Evolutionary conservation across 1,140 invertebrate species (phyloP), one percentile per base, ranked within the genome.

Genomic region (Linepithema humile): DNA sequence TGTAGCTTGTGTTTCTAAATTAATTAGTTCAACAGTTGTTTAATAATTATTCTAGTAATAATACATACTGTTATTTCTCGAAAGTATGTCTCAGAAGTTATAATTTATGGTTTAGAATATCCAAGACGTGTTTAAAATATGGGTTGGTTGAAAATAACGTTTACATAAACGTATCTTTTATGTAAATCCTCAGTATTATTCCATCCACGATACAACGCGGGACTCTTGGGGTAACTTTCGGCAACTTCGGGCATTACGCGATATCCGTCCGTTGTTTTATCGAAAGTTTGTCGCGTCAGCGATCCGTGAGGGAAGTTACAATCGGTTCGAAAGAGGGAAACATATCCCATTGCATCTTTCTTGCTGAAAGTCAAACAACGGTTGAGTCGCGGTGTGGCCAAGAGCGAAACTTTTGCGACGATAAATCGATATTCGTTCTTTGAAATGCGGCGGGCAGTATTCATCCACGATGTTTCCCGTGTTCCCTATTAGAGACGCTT

Each of bases 241-340:
- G 23, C 15, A 82, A 82, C 78, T 74, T 82, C 15, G 40, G 9
- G 55, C 67, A 82, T 82, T 74, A 74, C 43, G 69, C 53, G 69
- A 74, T 72, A 82, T 80, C 64, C 64, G 48, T 70, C 23, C 35
- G 50, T 69, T 80, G 75, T 80, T 80, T 80, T 80, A 69, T 70
- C 75, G 75, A 74, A 82, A 82, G 75, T 84, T 84, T 69, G 83
- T 80, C 74, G 83, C 75, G 73, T 82, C 73, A 60, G 74, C 75
- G 75, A 84, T 80, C 62, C 69, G 78, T 60, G 67, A 82, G 78
- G 26, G 77, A 80, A 59, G 83, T 80, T 80, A 80, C 77, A 60
- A 84, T 70, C 83, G 74, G 43, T 82, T 69, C 62, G 57, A 40
- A 80, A 83, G 64, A 72, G 67, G 55, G 29, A 50, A 70, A 53